Base-by-base conservation (phyloP, 2,888 invertebrate species). In the Acrobasis consociella region DNA sequence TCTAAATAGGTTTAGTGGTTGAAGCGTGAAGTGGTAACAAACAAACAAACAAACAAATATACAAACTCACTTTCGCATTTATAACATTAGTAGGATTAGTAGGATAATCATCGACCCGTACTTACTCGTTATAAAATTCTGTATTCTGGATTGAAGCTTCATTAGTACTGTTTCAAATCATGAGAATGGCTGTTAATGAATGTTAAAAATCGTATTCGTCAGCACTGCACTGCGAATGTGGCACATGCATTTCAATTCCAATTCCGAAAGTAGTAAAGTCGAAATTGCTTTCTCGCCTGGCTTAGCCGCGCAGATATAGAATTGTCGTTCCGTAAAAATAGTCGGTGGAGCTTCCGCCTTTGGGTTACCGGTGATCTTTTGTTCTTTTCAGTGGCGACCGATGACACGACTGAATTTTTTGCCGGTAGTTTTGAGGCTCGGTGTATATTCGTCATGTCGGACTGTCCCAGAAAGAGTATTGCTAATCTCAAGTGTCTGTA, bases 281-380 rank as follows among this genome's bases (percentile, higher is more conserved):
- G 73, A 82, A 73, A 77, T 78, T 83, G 68, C 72, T 70, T 72
- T 79, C 78, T 66, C 67, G 65, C 67, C 69, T 64, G 64, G 51
- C 69, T 66, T 67, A 70, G 76, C 69, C 70, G 69, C 69, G 72
- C 77, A 77, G 77, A 80, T 76, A 71, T 75, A 80, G 82, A 82
- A 78, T 77, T 78, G 82, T 80, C 82, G 80, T 79, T 76, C 74
- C 73, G 80, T 88, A 89, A 88, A 91, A 90, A 90, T 90, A 91
- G 90, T 82, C 78, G 68, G 71, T 74, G 80, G 80, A 86, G 85
- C 87, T 89, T 91, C 91, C 91, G 91, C 85, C 86, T 87, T 81
- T 76, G 78, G 83, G 78, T 42, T 83, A 82, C 85, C 82, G 80
- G 75, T 75, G 78, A 77, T 81, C 84, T 86, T 88, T 87, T 88